Evolutionary conservation across 2,888 invertebrate genomes (phyloP), one percentile per base, ranked within the genome.

Genomic region (Ametastegia equiseti): DNA sequence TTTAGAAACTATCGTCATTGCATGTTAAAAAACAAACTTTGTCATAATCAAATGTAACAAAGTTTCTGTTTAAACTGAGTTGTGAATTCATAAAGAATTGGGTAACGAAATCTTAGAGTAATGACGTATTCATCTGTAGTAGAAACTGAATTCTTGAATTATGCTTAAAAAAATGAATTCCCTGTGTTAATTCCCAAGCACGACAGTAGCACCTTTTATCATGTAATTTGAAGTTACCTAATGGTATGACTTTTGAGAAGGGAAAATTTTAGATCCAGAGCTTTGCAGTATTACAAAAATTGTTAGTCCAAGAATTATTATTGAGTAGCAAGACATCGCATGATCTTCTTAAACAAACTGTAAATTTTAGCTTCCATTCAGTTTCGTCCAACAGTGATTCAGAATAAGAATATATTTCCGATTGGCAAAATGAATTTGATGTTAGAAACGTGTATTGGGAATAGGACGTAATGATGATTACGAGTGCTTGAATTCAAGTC

Each of bases 121-220:
- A 42, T 30, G 13, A 27, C 9, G 15, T 47, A 71, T 71, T 71
- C 71, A 71, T 71, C 45, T 13, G 47, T 71, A 45, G 47, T 71
- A 71, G 30, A 45, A 47, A 27, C 45, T 30, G 23, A 71, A 15
- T 23, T 23, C 13, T 71, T 71, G 47, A 47, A 23, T 6, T 71
- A 45, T 71, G 27, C n/a, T 27, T 19, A 13, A n/a, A 42, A 39
- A 36, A 39, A 42, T 45, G 47, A n/a, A n/a, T 71, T 30, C 23
- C 6, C 5, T 30, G 3, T 30, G n/a, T 47, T 47, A 42, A 30
- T 71, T 42, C 30, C 6, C 7, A 30, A 71, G 30, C 71, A 71
- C 30, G 47, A 47, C 13, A 13, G n/a, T 45, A 7, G 47, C 71
- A 30, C 47, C 45, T 7, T 13, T 15, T 30, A 47, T 23, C 45